phyloP scores from a whole-genome alignment of 2,113 vertebrate genomes.

The Catagonus wagneri region DNA sequence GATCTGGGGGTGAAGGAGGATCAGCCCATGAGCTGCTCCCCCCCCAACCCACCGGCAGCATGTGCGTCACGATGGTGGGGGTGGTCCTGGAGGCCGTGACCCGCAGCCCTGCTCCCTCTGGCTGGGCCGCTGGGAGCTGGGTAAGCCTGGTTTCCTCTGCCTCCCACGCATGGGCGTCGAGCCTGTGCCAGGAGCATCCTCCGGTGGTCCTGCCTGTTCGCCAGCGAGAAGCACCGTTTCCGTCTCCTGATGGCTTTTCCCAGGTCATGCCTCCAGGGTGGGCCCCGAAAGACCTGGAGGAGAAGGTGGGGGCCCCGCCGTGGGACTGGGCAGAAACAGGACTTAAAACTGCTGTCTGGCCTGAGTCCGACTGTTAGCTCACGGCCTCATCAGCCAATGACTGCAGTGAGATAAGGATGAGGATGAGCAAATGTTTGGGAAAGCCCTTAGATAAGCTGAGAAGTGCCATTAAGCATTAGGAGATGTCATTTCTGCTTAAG shows the following conservation, averaged over 20 bases:
- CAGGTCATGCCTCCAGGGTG: neutral
- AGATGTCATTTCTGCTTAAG: neutral
- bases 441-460: neutral
- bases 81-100: neutral
- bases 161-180: rapidly evolving
- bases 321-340: neutral
- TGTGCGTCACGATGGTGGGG: neutral
- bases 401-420: neutral
- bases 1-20: neutral
- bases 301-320: neutral
- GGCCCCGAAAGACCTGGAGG: neutral
- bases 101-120: neutral
- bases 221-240: neutral
- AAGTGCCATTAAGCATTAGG: neutral
- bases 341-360: neutral
- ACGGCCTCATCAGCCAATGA: neutral
- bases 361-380: neutral
- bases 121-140: rapidly evolving
- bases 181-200: neutral
- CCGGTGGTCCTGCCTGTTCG: neutral
- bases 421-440: neutral
- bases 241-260: neutral
- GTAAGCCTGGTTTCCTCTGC: neutral
- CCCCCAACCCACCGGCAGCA: rapidly evolving
- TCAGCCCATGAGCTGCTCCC: neutral